These are phyloP conservation scores for Odontomyia ornata DNA, from an alignment of 2,888 invertebrate species.

Conservation along the genomic window DNA sequence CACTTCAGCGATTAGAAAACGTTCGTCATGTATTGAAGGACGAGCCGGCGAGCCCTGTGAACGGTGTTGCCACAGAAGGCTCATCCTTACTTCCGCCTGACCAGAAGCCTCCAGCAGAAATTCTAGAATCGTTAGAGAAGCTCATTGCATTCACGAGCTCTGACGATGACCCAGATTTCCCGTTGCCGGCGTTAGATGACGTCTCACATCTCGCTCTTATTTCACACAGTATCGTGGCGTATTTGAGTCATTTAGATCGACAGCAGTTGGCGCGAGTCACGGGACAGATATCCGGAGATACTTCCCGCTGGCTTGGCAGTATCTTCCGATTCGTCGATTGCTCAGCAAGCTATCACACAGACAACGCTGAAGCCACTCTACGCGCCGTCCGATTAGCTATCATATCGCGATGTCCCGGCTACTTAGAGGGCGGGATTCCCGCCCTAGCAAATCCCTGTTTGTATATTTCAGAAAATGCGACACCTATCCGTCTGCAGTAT, in stretches of 20 bases:
- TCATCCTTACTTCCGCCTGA: conserved; percentile 67
- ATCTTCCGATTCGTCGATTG: conserved; percentile 87
- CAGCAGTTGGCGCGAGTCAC: conserved; percentile 82
- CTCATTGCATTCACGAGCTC: conserved; percentile 72
- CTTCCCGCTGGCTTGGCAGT: conserved; percentile 86
- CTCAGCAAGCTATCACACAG: conserved; percentile 87
- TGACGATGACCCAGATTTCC: conserved; percentile 69
- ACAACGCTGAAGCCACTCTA: conserved; percentile 86
- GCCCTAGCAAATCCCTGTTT: conserved; percentile 84
- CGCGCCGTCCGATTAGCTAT: conserved; percentile 66
- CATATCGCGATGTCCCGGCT: conserved; percentile 62
- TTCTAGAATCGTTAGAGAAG: conserved; percentile 68
- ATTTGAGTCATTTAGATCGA: conserved; percentile 83
- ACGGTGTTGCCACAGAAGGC: not conserved
- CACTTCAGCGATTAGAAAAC: conserved; percentile 75
- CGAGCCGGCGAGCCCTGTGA: conserved; percentile 56
- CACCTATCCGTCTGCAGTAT: conserved; percentile 80
- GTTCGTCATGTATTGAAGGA: conserved; percentile 57
- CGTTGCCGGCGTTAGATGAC: conserved; percentile 71
- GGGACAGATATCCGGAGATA: conserved; percentile 83
- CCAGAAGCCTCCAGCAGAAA: conserved; percentile 66
- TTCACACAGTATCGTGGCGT: conserved; percentile 88
- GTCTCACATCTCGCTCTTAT: conserved; percentile 74
- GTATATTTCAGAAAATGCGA: conserved; percentile 83
- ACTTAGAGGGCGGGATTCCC: conserved; percentile 72